phyloP scores from a whole-genome alignment of 2,797 vertebrate species.

The Sternarchorhynchus goeldii region DNA sequence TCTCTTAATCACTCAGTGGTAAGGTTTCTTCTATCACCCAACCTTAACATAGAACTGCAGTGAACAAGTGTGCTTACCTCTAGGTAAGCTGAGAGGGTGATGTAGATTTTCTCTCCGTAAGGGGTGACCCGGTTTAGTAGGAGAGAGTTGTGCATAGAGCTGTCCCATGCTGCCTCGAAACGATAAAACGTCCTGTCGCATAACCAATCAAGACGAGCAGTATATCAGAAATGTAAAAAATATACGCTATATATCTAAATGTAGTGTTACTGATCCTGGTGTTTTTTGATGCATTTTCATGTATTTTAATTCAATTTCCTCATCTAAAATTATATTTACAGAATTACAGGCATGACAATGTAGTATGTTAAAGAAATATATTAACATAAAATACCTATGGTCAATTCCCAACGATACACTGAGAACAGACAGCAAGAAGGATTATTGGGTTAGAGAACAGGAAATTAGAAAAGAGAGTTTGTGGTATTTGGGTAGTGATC shows the following conservation, averaged over 20 bases:
- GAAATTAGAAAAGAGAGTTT: slow-evolving; percentile 46
- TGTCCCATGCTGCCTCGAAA: slow-evolving; percentile 96
- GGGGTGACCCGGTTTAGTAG: slow-evolving; percentile 97
- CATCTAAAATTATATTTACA: not conserved
- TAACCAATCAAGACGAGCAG: slow-evolving; percentile 11
- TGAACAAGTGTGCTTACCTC: slow-evolving; percentile 77
- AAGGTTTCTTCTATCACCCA: not conserved
- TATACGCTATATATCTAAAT: too few relatives aligned
- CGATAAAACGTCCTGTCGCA: slow-evolving; percentile 90
- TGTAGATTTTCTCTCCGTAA: slow-evolving; percentile 97
- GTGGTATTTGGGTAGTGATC: not conserved
- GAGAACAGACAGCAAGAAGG: slow-evolving; percentile 72
- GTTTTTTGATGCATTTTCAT: too few relatives aligned
- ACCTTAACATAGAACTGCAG: not conserved
- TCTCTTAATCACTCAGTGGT: too few relatives aligned
- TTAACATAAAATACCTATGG: slow-evolving; percentile 84
- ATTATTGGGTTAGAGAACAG: slow-evolving; percentile 69
- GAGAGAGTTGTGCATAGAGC: slow-evolving; percentile 98
- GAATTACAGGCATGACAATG: not conserved
- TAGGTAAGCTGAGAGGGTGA: slow-evolving; percentile 94
- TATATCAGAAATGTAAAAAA: not conserved
- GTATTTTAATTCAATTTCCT: too few relatives aligned
- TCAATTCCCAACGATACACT: slow-evolving; percentile 90
- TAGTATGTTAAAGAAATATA: slow-evolving; percentile 12
- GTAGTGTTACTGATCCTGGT: not conserved